Evolutionary conservation across 2,113 vertebrate genomes (phyloP), one percentile per base, ranked within the genome.

Genomic region (Eulemur macaco): DNA sequence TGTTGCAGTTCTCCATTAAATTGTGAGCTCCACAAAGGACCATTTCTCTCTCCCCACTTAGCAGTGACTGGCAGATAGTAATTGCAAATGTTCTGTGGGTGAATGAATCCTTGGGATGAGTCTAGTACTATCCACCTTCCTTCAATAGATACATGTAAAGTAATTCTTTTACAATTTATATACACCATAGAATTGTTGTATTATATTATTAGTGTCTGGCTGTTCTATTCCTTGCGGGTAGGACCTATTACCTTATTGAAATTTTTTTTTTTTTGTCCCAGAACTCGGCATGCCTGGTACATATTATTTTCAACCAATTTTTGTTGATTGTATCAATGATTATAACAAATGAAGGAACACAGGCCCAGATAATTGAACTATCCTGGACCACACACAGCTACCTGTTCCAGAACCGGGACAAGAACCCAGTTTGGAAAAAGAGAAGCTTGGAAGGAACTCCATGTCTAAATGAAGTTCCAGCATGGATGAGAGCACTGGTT

Each of bases 1-100:
- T 92, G 37, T 64, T 60, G 63, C 81, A 66, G 81, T 86, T 81
- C 31, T 68, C 58, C 66, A 89, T 17, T 93, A 60, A 94, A 89
- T 56, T 77, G n/a, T 89, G 31, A 90, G 37, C 37, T 68, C 66
- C 86, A 77, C 77, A 50, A 77, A 93, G 52, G 34, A 45, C 60
- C 21, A 25, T 20, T 80, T 45, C 71, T 76, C 1, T 77, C 66
- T 86, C 58, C 37, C 47, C 63, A 92, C 42, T 63, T 80, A 45
- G 64, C 45, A 92, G 47, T 68, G 60, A 84, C 56, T 84, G 81
- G 45, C 42, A 60, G 82, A 52, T 2, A 95, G 31, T 56, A 76
- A 90, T 37, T 83, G 45, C 37, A 63, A 80, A 56, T 29, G 3
- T 50, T 63, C 52, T 21, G 42, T 37, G 25, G 60, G 14, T 77